A percentile compares a stretch with the other conserved stretches of the same genome.
These are phyloP conservation scores for Pararge aegeria DNA, from an alignment of 1,140 invertebrate species.

Conservation along the genomic window DNA sequence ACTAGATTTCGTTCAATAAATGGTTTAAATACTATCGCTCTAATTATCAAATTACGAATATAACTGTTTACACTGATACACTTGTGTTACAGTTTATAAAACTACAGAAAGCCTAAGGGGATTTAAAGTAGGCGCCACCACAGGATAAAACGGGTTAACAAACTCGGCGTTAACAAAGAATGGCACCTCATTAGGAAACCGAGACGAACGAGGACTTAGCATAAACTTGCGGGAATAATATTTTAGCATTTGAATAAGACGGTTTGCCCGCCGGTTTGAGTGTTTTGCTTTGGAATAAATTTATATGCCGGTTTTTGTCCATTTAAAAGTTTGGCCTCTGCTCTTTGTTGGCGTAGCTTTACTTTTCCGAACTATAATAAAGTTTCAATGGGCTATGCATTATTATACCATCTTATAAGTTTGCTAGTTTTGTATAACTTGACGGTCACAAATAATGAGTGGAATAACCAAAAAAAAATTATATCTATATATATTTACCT, in stretches of 20 bases:
- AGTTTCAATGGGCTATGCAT: neutral
- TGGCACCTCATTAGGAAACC: constrained; percentile 35
- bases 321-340: constrained; percentile 9
- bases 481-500: too few relatives aligned
- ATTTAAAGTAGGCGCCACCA: constrained; percentile 1
- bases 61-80: too few relatives aligned
- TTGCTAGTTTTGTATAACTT: too few relatives aligned
- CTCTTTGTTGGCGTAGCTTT: neutral
- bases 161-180: constrained; percentile 28
- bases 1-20: too few relatives aligned
- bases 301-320: constrained; percentile 10
- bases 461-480: too few relatives aligned
- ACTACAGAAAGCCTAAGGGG: neutral
- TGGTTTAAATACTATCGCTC: too few relatives aligned
- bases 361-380: constrained; percentile 5
- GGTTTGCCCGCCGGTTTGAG: constrained; percentile 20
- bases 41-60: too few relatives aligned
- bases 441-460: too few relatives aligned
- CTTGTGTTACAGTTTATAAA: too few relatives aligned
- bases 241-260: constrained; percentile 35
- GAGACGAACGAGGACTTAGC: constrained; percentile 24
- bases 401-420: too few relatives aligned
- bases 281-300: constrained; percentile 26
- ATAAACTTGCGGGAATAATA: constrained; percentile 32
- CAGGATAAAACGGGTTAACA: constrained; percentile 13